Evolutionary conservation across 2,797 vertebrate genomes (phyloP), one percentile per base, ranked within the genome.

Genomic region (Varecia variegata): DNA sequence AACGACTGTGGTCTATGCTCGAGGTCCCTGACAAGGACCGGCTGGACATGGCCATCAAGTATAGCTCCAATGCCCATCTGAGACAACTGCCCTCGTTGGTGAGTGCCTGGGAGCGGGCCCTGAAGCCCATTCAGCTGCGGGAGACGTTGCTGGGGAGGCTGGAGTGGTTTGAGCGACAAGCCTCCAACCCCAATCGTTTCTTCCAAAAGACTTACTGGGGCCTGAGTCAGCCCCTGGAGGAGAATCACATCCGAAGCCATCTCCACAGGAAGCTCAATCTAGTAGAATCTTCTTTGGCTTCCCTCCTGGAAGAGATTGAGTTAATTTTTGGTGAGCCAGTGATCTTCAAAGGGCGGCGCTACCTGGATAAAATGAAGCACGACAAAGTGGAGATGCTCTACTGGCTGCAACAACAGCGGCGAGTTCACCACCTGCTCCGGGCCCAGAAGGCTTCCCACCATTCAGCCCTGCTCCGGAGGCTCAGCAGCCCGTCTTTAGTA

Each of bases 371-470:
- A 95, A 98, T 99, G 98, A 98, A 98, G 15, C 97, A 97, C 73
- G 99, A 99, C 93, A 98, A 97, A 54, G 98, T 98, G 77, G 99
- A 99, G 97, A 99, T 99, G 98, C 98, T 99, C 0, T 99, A 98
- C 84, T 97, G 97, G 93, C 90, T 98, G 67, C 96, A 97, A 84
- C 92, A 98, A 94, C 91, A 95, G 71, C 95, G 99, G 92, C 98
- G 98, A 27, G 43, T 90, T 14, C 30, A 0, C 2, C 87, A 79
- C 5, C 32, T 98, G 76, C 23, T 38, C 23, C 67, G 0, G 32
- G 21, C 45, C 14, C 60, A 45, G 20, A 97, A 40, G 60, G n/a
- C 67, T 23, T 52, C 81, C n/a, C 56, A 9, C 2, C 73, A 21
- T 20, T 62, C 86, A 2, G 21, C 43, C 50, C 35, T 58, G 20